A percentile compares a stretch with the other conserved stretches of the same genome.
phyloP scores from a whole-genome alignment of 2,888 invertebrate genomes.

The Pherbina coryleti region DNA sequence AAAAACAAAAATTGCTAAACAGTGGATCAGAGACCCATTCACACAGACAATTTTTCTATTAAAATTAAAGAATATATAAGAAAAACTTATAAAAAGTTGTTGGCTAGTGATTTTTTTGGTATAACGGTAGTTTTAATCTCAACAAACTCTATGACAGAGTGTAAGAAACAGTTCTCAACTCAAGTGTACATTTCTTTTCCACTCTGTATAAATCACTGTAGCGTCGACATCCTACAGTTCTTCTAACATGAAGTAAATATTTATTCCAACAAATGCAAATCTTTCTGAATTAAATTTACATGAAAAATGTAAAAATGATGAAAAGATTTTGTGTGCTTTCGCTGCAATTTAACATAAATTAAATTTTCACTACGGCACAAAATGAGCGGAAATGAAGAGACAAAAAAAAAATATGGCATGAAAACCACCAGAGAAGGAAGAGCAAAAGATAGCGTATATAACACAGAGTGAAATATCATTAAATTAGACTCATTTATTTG shows the following conservation, averaged over 20 bases:
- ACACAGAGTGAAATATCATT: slow-evolving; percentile 23
- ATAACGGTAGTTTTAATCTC: too few relatives aligned
- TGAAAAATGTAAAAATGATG: slow-evolving; percentile 21
- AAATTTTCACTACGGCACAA: slow-evolving; percentile 2
- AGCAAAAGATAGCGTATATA: background rate
- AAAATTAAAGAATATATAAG: too few relatives aligned
- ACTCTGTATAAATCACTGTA: too few relatives aligned
- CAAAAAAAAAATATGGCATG: background rate
- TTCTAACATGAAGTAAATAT: too few relatives aligned
- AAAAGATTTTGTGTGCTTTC: slow-evolving; percentile 28
- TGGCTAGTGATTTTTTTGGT: too few relatives aligned
- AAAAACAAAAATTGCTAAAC: background rate
- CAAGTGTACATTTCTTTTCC: too few relatives aligned
- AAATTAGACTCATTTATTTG: slow-evolving; percentile 34
- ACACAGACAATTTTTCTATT: too few relatives aligned
- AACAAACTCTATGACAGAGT: too few relatives aligned
- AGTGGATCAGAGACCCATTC: background rate
- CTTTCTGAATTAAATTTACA: slow-evolving; percentile 19
- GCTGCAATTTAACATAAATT: slow-evolving; percentile 29
- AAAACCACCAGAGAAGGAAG: background rate
- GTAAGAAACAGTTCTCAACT: too few relatives aligned
- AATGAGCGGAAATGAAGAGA: slow-evolving; percentile 2
- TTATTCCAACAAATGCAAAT: slow-evolving; percentile 16
- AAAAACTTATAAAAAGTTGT: too few relatives aligned
- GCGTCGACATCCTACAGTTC: too few relatives aligned